Evolutionary conservation across 2,797 vertebrate species (phyloP).

Genomic region (Todus mexicanus): DNA sequence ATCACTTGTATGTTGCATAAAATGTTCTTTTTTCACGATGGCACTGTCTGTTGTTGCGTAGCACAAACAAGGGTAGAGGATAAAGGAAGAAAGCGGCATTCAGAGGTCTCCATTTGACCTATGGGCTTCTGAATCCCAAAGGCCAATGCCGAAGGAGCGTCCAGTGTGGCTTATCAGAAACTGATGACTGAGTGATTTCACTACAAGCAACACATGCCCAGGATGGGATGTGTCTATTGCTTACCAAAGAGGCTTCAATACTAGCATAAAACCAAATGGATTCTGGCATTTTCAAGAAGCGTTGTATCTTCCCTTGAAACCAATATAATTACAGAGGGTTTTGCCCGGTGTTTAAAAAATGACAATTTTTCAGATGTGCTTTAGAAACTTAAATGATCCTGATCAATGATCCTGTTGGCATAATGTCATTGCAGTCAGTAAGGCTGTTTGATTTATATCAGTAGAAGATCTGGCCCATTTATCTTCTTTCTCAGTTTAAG

Average conservation of each 20-base stretch:
- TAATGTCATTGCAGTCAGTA: background rate
- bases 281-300: background rate
- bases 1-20: background rate
- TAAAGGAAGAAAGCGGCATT: background rate
- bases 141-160: background rate
- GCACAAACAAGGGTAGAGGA: background rate
- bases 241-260: background rate
- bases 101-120: background rate
- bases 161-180: background rate
- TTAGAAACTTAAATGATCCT: background rate
- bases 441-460: background rate
- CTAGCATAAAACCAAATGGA: background rate
- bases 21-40: background rate
- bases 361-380: background rate
- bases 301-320: background rate
- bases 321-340: background rate
- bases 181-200: background rate
- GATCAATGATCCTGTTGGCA: background rate
- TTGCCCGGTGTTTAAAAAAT: background rate
- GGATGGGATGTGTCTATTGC: background rate
- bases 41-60: background rate
- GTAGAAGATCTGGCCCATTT: background rate
- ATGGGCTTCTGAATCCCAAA: background rate
- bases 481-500: background rate
- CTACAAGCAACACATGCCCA: background rate